phyloP scores from a whole-genome alignment of 2,888 invertebrate species.

The Lacanobia wlatinum region DNA sequence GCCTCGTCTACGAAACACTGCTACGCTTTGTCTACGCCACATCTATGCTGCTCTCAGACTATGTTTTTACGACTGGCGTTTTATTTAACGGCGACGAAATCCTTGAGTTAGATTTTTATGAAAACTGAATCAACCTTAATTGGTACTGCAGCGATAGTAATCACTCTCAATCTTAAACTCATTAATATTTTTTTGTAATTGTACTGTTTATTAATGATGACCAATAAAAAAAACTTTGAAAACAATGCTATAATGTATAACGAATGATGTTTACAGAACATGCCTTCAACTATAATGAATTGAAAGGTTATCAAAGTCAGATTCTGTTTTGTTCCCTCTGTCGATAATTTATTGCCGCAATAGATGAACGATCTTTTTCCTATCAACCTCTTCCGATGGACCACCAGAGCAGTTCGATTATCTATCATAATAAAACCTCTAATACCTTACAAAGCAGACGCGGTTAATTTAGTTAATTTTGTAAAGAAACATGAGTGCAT shows the following conservation, averaged over 20 bases:
- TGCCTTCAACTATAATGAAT: neutral
- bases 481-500: constrained; percentile 48
- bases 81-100: no score
- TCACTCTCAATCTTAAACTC: neutral
- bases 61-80: no score
- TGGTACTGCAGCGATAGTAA: neutral
- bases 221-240: neutral
- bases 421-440: constrained; percentile 43
- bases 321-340: neutral
- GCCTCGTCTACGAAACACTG: neutral
- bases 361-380: constrained; percentile 14
- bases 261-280: neutral
- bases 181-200: neutral
- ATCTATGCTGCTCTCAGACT: no score
- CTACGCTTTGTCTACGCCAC: neutral
- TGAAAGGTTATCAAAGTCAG: neutral
- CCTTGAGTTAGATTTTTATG: neutral
- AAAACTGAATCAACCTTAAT: neutral
- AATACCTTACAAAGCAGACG: constrained; percentile 35
- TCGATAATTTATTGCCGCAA: constrained; percentile 8
- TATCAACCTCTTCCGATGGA: constrained; percentile 25
- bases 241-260: neutral
- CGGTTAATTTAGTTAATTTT: constrained; percentile 50
- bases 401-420: constrained; percentile 48
- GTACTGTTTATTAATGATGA: neutral